Conservation (phyloP, 2,888 invertebrate species). For the Lasioglossum morio region DNA sequence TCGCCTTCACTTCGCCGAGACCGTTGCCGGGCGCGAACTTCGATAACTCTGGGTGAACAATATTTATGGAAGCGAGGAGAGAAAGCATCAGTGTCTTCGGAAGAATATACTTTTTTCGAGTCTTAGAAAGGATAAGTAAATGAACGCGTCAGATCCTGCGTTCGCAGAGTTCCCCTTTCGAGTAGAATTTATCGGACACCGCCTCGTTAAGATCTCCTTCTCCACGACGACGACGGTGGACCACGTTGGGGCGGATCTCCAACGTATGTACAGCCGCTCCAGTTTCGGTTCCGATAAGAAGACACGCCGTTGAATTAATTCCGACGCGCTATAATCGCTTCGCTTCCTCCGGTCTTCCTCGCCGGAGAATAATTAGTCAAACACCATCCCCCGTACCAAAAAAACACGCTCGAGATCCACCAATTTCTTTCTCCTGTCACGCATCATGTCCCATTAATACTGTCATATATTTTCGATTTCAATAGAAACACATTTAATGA, state of each 20-base stretch:
- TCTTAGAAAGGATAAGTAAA: constrained; percentile 49
- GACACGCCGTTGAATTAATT: constrained; percentile 66
- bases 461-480: no score
- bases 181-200: constrained; percentile 62
- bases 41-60: neutral
- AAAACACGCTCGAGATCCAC: neutral
- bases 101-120: neutral
- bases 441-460: no score
- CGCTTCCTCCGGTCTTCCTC: neutral
- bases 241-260: constrained; percentile 67
- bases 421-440: neutral
- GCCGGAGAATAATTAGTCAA: neutral
- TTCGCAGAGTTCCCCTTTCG: constrained; percentile 39
- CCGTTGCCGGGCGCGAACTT: neutral
- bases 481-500: no score
- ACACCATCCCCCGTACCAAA: neutral
- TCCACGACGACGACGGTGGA: constrained; percentile 55
- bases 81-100: neutral
- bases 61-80: neutral
- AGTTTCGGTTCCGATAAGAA: constrained; percentile 57
- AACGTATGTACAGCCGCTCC: constrained; percentile 49
- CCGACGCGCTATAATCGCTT: constrained; percentile 26
- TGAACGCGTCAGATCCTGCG: constrained; percentile 36
- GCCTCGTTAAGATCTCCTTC: constrained; percentile 55
- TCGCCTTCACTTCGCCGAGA: neutral